Base-by-base conservation (phyloP, 1,140 invertebrate genomes). In the Brachionus rubens region DNA sequence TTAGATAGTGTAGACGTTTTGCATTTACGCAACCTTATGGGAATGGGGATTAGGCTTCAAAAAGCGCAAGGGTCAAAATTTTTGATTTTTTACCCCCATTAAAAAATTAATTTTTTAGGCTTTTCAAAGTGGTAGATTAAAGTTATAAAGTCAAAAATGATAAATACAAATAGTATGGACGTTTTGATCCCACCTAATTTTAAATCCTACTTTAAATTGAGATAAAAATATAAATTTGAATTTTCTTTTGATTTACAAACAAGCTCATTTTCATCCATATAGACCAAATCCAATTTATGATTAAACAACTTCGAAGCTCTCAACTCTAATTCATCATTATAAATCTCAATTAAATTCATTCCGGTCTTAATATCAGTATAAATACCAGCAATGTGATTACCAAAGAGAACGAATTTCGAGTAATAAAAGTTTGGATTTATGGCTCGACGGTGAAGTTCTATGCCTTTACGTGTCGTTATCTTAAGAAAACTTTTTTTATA, bases 401-500 rank as follows among this genome's bases (percentile, higher is more conserved):
- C 68, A 16, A n/a, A 72, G 6, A 41, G 16, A 19, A 50, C 16
- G 50, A 72, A 72, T 14, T 72, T 48, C 4, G 30, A 40, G 24
- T 36, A 72, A 16, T 72, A 72, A 12, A 50, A 50, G 12, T 54
- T 48, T n/a, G 28, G n/a, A n/a, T 48, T 50, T 72, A 72, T 72
- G 4, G 46, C 33, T 33, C 68, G 43, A 10, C 50, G 68, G 41
- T 48, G 46, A 19, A 72, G 24, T 24, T 48, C 50, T 0, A 40
- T 10, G 12, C 68, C 68, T 1, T 33, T 19, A 19, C 43, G 21
- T 14, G 24, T 30, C 1, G 24, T 10, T 21, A 72, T 48, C 41
- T 72, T 72, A 12, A 72, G 24, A n/a, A 16, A 72, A n/a, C 68
- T 72, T 41, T 72, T 72, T 72, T 72, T 72, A 28, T 50, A 50